phyloP scores from a whole-genome alignment of 1,140 invertebrate species.

The Sitophilus oryzae region DNA sequence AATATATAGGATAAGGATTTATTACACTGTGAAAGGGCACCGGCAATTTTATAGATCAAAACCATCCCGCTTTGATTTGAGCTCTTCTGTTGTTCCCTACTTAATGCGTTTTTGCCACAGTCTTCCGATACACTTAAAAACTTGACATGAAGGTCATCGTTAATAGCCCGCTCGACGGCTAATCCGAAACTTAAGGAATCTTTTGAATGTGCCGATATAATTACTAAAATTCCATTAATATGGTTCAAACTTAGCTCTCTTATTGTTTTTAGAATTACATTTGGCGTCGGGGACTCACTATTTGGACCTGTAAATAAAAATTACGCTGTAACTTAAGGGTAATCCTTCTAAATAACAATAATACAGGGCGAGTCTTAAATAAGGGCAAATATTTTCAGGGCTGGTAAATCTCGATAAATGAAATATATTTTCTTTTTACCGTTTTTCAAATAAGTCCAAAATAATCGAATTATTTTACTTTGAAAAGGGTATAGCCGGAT shows the following conservation, averaged over 20 bases:
- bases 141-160: conserved; percentile 33
- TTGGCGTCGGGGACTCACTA: conserved; percentile 48
- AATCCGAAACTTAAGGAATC: conserved; percentile 40
- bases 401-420: too few relatives aligned
- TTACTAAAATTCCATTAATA: conserved; percentile 36
- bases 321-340: too few relatives aligned
- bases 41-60: conserved; percentile 61
- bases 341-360: too few relatives aligned
- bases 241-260: conserved; percentile 44
- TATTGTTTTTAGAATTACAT: conserved; percentile 48
- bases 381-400: too few relatives aligned
- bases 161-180: conserved; percentile 38
- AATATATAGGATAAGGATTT: conserved; percentile 47
- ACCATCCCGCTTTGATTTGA: conserved; percentile 53
- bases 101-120: conserved; percentile 23
- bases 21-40: conserved; percentile 58
- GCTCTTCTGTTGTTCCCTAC: conserved; percentile 32
- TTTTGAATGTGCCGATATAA: conserved; percentile 32
- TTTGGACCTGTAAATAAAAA: too few relatives aligned
- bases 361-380: too few relatives aligned
- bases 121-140: conserved; percentile 35
- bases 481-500: too few relatives aligned
- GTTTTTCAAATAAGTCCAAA: too few relatives aligned
- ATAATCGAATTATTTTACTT: too few relatives aligned
- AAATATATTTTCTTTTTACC: too few relatives aligned